phyloP scores from a whole-genome alignment of 2,797 vertebrate species.

The Craterocephalus amniculus region DNA sequence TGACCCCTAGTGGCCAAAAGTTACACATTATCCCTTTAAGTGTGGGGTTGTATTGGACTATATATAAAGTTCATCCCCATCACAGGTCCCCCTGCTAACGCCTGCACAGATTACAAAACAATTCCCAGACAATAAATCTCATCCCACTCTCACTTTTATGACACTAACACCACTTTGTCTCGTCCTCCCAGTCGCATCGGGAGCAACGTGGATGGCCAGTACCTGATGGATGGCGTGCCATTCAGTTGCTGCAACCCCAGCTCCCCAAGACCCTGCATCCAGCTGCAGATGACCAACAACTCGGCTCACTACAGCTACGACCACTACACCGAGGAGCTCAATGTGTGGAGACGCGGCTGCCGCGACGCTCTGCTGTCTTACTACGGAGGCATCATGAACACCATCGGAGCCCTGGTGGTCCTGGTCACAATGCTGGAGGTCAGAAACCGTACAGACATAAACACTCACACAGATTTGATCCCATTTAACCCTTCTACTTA shows the following conservation, averaged over 20 bases:
- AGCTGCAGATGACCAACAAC: conserved; percentile 96
- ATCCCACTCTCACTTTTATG: conserved; percentile 17
- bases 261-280: conserved; percentile 97
- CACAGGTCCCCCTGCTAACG: conserved; percentile 7
- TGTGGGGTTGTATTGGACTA: neutral
- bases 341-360: conserved; percentile 93
- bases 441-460: conserved; percentile 52
- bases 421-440: conserved; percentile 92
- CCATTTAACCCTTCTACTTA: too few species aligned
- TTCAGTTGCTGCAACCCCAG: conserved; percentile 99
- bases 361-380: conserved; percentile 89
- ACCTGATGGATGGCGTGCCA: conserved; percentile 94
- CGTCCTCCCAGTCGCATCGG: conserved; percentile 88
- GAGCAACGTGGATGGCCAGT: conserved; percentile 97
- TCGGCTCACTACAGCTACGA: conserved; percentile 98
- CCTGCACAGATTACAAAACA: neutral
- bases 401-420: conserved; percentile 86
- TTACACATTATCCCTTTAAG: too few species aligned
- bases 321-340: conserved; percentile 96
- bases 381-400: conserved; percentile 94
- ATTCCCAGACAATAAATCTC: conserved; percentile 6
- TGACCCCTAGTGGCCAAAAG: too few species aligned
- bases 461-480: neutral
- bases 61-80: neutral
- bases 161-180: conserved; percentile 40